Evolutionary conservation across 2,113 vertebrate species (phyloP), one percentile per base, ranked within the genome.

Genomic region (Vanacampus margaritifer): DNA sequence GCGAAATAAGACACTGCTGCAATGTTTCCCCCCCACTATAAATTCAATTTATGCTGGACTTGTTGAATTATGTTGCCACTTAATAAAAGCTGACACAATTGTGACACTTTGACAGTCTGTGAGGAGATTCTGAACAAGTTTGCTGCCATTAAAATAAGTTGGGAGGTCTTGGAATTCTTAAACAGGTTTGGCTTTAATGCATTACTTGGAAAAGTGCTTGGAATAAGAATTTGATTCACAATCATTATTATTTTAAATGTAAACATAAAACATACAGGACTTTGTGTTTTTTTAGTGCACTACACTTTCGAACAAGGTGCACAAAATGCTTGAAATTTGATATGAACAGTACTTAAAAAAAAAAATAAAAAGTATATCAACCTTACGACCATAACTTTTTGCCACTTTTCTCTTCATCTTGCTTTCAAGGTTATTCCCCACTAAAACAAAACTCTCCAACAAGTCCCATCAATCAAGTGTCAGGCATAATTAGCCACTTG

Each of bases 401-500:
- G n/a, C 51, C 23, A 54, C 53, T 54, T 54, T 54, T 32, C 28
- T 32, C 28, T 32, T 54, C 12, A 54, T 26, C 14, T 57, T 36
- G 0, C 57, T 36, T 57, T 35, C 54, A 35, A 36, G 17, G 28
- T 57, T 32, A 32, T 37, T 37, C 19, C 3, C 14, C 8, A 0
- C 57, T 11, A 21, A 59, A 59, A 59, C 28, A 35, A 2, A 21
- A 17, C 5, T 17, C 16, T 35, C 54, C 26, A 57, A 57, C 54
- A 57, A 59, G 57, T 21, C 16, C 32, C 56, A 64, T 73, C 65
- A 66, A 64, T 83, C 73, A 71, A 37, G 12, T 62, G 57, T 60
- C 28, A 23, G 48, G 73, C 35, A 65, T 73, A 84, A 82, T 82
- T 82, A 78, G 51, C 65, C 58, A 71, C 66, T 82, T 73, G 70